Base-by-base conservation (phyloP, 2,113 vertebrate genomes). In the Chitala chitala region DNA sequence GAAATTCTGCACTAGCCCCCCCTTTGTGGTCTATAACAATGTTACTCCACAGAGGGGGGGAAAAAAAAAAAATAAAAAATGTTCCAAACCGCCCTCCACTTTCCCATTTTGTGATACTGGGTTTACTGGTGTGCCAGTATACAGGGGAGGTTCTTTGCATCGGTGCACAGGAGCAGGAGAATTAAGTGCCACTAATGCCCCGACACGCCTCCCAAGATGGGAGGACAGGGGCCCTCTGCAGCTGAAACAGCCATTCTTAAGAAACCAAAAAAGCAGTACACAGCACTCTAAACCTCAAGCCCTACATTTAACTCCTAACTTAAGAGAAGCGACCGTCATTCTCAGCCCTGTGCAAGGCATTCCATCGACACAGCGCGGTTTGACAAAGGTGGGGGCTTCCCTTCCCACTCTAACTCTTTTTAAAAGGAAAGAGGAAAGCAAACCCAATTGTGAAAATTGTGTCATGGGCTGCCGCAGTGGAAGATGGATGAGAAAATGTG, bases 401-500 rank as follows among this genome's bases (percentile, higher is more conserved):
- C 13, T 29, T n/a, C 17, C 64, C 22, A 48, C 40, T 46, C 24
- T 13, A 68, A 46, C 63, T 38, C 38, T 66, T 65, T 20, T 26
- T 26, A 66, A 44, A 31, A 58, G 54, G 20, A 58, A 44, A 26
- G 31, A 56, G 50, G 10, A 54, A 71, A 42, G 69, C n/a, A 71
- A 72, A 46, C 36, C 38, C 31, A 42, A n/a, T 9, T 5, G 70
- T 42, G n/a, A 71, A 71, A 53, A 51, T 22, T 10, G 48, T 44
- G 38, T 66, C 63, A 42, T 40, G 24, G 20, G 7, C 31, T 20
- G 5, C 38, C 10, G n/a, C 61, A 64, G 61, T 64, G n/a, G 38
- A 44, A 42, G 63, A 66, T 36, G 8, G 63, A 44, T 44, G 38
- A 66, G 36, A 66, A 66, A 24, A n/a, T n/a, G 40, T 51, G 48